These are phyloP conservation scores for Ptychodera flava DNA, from an alignment of 35 echinoderm and acorn worm genomes.

Conservation along the genomic window DNA sequence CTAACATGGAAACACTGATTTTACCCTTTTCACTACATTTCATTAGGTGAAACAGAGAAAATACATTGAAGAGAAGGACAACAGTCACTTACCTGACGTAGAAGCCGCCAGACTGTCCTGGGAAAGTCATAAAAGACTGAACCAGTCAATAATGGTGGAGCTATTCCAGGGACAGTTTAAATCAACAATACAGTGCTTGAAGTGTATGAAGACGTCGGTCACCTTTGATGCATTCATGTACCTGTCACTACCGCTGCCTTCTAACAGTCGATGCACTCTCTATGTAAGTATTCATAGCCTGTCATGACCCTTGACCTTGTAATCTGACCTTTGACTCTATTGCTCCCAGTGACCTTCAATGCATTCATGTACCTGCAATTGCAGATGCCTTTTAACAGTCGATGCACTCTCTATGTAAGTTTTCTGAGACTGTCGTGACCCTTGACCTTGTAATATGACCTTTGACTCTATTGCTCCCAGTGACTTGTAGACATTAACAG, in stretches of 20 bases:
- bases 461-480: background rate
- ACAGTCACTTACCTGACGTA: conserved; percentile 39
- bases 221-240: conserved; percentile 97
- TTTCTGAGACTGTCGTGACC: no score
- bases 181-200: conserved; percentile 63
- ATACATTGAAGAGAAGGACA: conserved; percentile 85
- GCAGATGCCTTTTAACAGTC: conserved; percentile 64
- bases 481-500: no score
- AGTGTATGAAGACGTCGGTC: conserved; percentile 64
- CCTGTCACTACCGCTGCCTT: conserved; percentile 76
- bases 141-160: conserved; percentile 76
- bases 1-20: no score
- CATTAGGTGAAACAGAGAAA: conserved; percentile 77
- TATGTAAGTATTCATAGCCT: no score
- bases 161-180: conserved; percentile 96
- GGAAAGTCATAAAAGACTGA: conserved; percentile 68
- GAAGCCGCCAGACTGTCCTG: conserved; percentile 59
- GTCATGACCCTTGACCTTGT: no score
- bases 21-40: no score
- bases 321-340: no score
- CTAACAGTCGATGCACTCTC: conserved; percentile 50
- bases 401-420: conserved; percentile 62
- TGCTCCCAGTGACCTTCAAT: background rate
- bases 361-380: conserved; percentile 76
- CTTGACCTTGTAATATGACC: no score